phyloP scores from a whole-genome alignment of 2,113 vertebrate species.

The Hucho hucho region DNA sequence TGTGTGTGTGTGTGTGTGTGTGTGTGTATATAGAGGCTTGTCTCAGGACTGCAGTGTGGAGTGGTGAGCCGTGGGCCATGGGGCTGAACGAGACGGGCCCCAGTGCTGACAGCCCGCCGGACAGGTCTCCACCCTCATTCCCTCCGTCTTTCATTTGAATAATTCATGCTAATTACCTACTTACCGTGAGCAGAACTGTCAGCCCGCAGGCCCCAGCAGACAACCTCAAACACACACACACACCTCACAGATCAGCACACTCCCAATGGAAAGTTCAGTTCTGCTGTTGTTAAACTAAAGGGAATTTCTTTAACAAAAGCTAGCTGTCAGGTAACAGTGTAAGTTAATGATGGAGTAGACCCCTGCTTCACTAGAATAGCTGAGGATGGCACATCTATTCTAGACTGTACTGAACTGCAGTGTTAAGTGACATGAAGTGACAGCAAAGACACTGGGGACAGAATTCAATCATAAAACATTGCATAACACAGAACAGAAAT shows the following conservation, averaged over 20 bases:
- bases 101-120: slow-evolving; percentile 71
- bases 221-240: neutral
- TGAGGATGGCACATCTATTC: slow-evolving; percentile 37
- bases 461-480: slow-evolving; percentile 1
- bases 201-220: slow-evolving; percentile 51
- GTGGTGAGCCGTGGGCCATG: slow-evolving; percentile 32
- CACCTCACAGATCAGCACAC: slow-evolving; percentile 17
- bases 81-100: slow-evolving; percentile 59
- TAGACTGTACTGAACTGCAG: slow-evolving; percentile 9
- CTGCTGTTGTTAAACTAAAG: slow-evolving; percentile 52
- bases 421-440: slow-evolving; percentile 15
- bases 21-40: slow-evolving; percentile 15
- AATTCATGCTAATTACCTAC: slow-evolving; percentile 78
- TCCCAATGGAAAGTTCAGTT: slow-evolving; percentile 59
- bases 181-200: slow-evolving; percentile 67
- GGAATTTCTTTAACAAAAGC: slow-evolving; percentile 63
- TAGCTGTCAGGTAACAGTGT: slow-evolving; percentile 50
- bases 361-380: slow-evolving; percentile 38
- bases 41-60: no score
- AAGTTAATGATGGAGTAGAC: slow-evolving; percentile 62
- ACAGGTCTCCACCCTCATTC: slow-evolving; percentile 72
- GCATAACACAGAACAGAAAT: no score
- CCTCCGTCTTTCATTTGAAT: slow-evolving; percentile 71
- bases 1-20: slow-evolving; percentile 19
- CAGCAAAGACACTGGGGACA: slow-evolving; percentile 9